A percentile compares a stretch with the other conserved stretches of the same genome.
phyloP scores from a whole-genome alignment of 2,888 invertebrate genomes.

The Danaus chrysippus region DNA sequence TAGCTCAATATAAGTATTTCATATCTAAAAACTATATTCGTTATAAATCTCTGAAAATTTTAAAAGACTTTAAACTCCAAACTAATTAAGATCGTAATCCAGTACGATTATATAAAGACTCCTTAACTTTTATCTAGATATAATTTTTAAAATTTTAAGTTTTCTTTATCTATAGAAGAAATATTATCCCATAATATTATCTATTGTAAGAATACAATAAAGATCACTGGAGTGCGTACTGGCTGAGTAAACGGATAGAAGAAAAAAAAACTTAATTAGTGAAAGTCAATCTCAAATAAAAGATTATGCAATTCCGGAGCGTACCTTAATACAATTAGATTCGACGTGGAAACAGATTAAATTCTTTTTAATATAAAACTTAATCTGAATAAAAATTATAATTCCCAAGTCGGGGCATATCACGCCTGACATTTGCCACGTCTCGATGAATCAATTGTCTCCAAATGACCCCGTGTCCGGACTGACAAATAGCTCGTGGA shows the following conservation, averaged over 20 bases:
- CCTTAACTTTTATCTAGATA: too few species aligned
- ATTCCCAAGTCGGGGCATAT: constrained; percentile 25
- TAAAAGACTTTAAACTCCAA: neutral
- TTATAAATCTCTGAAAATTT: neutral
- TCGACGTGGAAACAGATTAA: too few species aligned
- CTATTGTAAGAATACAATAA: too few species aligned
- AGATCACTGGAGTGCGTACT: too few species aligned
- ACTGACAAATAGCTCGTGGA: constrained; percentile 43
- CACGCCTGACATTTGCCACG: constrained; percentile 49
- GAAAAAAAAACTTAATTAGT: neutral
- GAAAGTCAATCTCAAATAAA: neutral
- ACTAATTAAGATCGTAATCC: neutral
- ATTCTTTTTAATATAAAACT: too few species aligned
- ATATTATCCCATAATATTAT: too few species aligned
- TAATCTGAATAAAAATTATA: neutral
- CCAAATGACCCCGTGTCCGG: constrained; percentile 51
- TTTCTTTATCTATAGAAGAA: too few species aligned
- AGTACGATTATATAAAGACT: neutral
- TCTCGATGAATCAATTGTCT: constrained; percentile 74
- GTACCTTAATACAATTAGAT: too few species aligned
- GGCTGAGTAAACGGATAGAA: too few species aligned
- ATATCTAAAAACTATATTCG: too few species aligned
- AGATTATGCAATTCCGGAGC: neutral
- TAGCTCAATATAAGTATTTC: too few species aligned
- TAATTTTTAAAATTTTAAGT: too few species aligned